phyloP scores from a whole-genome alignment of 2,797 vertebrate species.

The Gymnoscopelus braueri region DNA sequence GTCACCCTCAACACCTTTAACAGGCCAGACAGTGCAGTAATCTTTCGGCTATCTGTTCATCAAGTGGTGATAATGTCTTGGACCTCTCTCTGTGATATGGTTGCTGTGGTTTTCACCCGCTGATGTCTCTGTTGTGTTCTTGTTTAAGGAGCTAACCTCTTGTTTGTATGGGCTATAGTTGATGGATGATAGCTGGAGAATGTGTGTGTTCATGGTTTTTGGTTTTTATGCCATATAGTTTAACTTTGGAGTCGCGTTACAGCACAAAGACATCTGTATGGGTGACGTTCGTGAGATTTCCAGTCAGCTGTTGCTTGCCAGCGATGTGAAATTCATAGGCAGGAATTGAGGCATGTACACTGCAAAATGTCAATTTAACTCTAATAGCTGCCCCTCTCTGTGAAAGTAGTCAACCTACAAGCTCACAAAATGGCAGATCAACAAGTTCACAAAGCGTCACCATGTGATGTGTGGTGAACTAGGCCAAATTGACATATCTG shows the following conservation, averaged over 20 bases:
- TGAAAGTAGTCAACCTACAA: too few relatives aligned
- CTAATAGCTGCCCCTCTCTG: too few relatives aligned
- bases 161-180: constrained; percentile 66
- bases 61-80: constrained; percentile 57
- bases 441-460: too few relatives aligned
- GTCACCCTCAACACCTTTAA: constrained; percentile 44
- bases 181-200: constrained; percentile 47
- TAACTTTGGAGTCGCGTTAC: constrained; percentile 61
- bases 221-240: constrained; percentile 43
- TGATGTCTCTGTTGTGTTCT: constrained; percentile 64
- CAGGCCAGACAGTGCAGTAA: constrained; percentile 41
- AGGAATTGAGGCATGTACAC: constrained; percentile 40
- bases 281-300: constrained; percentile 14
- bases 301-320: constrained; percentile 15
- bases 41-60: constrained; percentile 66
- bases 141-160: constrained; percentile 56
- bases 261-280: constrained; percentile 15
- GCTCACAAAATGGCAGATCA: too few relatives aligned
- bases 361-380: neutral
- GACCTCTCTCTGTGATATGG: constrained; percentile 53
- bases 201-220: constrained; percentile 49
- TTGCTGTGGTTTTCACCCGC: constrained; percentile 60
- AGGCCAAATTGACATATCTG: too few relatives aligned
- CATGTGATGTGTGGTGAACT: too few relatives aligned
- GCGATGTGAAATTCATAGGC: constrained; percentile 29